Percentiles rank a stretch among this genome's conserved stretches.
These are phyloP conservation scores for Trichogramma dendrolimi DNA, from an alignment of 2,888 invertebrate genomes.

Conservation along the genomic window DNA sequence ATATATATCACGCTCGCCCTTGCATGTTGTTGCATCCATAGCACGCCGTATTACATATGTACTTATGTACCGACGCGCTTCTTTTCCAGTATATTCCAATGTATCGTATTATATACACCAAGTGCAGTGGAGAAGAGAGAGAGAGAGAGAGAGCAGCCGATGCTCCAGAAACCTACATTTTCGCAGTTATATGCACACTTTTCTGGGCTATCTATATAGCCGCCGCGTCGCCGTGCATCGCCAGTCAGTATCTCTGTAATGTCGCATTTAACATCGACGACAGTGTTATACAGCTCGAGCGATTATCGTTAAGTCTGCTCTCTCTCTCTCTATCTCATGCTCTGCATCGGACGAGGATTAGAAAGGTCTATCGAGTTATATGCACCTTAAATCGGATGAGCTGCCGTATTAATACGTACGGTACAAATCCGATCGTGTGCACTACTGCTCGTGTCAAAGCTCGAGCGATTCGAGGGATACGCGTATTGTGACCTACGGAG, in stretches of 20 bases:
- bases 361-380: too few relatives aligned
- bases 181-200: neutral
- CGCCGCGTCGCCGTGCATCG: neutral
- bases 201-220: neutral
- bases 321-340: too few relatives aligned
- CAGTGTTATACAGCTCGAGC: too few relatives aligned
- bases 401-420: too few relatives aligned
- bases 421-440: too few relatives aligned
- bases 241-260: neutral
- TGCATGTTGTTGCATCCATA: constrained; percentile 23
- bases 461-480: too few relatives aligned
- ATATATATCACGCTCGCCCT: neutral
- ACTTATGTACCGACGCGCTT: constrained; percentile 20
- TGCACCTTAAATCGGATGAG: too few relatives aligned
- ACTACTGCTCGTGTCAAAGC: too few relatives aligned
- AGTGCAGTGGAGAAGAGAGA: neutral
- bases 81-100: constrained; percentile 13
- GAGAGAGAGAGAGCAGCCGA: neutral
- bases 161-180: neutral
- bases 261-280: constrained; percentile 3
- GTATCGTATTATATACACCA: too few relatives aligned
- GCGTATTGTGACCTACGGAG: too few relatives aligned
- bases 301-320: too few relatives aligned
- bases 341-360: too few relatives aligned
- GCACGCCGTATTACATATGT: constrained; percentile 13